Evolutionary conservation across 1,140 invertebrate genomes (phyloP).

Genomic region (Thereuonema tuberculata): DNA sequence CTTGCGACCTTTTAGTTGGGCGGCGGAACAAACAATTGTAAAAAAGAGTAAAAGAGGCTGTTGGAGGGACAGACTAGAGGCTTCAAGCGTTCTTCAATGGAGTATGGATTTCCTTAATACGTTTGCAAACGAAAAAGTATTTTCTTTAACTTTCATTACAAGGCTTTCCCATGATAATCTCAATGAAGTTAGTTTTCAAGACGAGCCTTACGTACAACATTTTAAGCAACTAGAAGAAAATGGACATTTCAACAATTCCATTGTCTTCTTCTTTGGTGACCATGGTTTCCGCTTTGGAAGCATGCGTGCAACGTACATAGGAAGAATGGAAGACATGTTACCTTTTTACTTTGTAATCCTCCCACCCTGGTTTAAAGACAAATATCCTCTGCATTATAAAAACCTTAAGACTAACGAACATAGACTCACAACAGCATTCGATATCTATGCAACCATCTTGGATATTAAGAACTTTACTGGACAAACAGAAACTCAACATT

Average conservation of each 20-base stretch:
- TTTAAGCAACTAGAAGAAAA: constrained; percentile 25
- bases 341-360: constrained; percentile 67
- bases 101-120: not conserved
- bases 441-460: constrained; percentile 33
- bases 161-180: constrained; percentile 30
- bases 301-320: constrained; percentile 59
- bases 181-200: constrained; percentile 25
- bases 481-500: not conserved
- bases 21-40: constrained; percentile 14
- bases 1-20: constrained; percentile 26
- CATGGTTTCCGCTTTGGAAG: constrained; percentile 81
- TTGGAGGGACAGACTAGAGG: not conserved
- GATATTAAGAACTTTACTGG: constrained; percentile 12
- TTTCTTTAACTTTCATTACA: constrained; percentile 28
- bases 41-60: constrained; percentile 1
- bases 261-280: constrained; percentile 75
- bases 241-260: constrained; percentile 12
- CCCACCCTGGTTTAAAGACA: constrained; percentile 52
- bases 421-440: constrained; percentile 35
- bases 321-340: constrained; percentile 74
- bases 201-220: constrained; percentile 23
- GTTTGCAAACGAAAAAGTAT: not conserved
- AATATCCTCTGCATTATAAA: constrained; percentile 44
- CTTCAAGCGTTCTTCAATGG: not conserved
- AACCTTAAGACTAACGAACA: constrained; percentile 51